phyloP scores from a whole-genome alignment of 2,113 vertebrate genomes.

The Nothobranchius kuhntae region DNA sequence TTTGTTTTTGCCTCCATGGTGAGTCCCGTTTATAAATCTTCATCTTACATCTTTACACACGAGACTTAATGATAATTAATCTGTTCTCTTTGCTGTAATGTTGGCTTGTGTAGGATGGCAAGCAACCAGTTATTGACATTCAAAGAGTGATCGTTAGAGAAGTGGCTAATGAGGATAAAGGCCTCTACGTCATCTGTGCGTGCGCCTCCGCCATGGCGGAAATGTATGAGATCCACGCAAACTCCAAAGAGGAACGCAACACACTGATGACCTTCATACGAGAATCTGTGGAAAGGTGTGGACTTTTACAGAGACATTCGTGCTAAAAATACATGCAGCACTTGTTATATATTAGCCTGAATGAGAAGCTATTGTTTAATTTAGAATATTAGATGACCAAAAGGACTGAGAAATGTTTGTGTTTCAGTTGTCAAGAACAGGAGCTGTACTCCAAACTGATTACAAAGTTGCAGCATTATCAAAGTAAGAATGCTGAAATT shows the following conservation, averaged over 20 bases:
- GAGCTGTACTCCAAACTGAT: conserved; percentile 70
- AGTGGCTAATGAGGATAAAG: conserved; percentile 90
- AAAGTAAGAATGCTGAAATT: conserved; percentile 76
- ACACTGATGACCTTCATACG: conserved; percentile 86
- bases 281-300: conserved; percentile 85
- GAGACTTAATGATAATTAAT: no score
- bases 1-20: conserved; percentile 89
- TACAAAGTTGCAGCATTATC: conserved; percentile 77
- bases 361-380: neutral
- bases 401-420: neutral
- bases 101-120: conserved; percentile 84
- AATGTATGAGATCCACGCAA: conserved; percentile 92
- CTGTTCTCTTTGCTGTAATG: neutral
- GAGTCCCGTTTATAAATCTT: conserved; percentile 45
- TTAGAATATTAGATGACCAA: neutral
- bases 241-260: conserved; percentile 85
- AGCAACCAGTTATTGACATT: conserved; percentile 87
- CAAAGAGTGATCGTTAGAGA: conserved; percentile 91
- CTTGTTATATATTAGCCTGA: no score
- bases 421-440: conserved; percentile 82
- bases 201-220: conserved; percentile 81
- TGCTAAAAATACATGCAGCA: neutral
- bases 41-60: no score
- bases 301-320: neutral
- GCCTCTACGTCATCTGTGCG: conserved; percentile 91